Conservation (phyloP, 2,888 invertebrate genomes). For the Folsomia manolachei region DNA sequence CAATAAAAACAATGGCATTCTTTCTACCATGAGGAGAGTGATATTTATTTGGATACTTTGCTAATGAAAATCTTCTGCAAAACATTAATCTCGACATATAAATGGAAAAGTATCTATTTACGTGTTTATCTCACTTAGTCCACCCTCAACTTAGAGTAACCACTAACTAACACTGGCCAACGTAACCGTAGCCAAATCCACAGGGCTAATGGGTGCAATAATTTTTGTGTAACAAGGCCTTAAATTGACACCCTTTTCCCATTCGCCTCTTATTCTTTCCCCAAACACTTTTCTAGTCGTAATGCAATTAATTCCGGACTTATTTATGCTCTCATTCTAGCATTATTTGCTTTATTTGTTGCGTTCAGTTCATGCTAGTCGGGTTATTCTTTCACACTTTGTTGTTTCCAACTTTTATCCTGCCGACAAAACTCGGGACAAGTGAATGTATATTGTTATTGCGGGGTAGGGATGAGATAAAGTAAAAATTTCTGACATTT, state of each 20-base stretch:
- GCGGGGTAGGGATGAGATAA: neutral
- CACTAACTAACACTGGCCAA: no score
- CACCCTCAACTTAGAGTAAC: neutral
- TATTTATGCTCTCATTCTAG: neutral
- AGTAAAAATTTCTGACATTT: neutral
- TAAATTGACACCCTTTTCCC: slow-evolving; percentile 13
- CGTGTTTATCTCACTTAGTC: neutral
- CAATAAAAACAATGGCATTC: no score
- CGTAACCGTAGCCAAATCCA: slow-evolving; percentile 3
- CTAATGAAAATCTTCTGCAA: neutral
- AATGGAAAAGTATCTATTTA: neutral
- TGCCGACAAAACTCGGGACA: no score
- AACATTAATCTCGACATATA: neutral
- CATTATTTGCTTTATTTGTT: neutral
- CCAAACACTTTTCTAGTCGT: neutral
- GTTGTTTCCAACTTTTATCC: no score
- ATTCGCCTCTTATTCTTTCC: neutral
- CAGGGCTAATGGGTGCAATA: slow-evolving; percentile 12
- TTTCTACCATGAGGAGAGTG: no score
- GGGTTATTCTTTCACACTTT: no score
- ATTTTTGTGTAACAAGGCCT: slow-evolving; percentile 5
- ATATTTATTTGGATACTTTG: slow-evolving; percentile 1
- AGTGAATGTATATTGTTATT: no score
- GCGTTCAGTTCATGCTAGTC: neutral
- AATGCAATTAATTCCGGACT: slow-evolving; percentile 11